A percentile compares a stretch with the other conserved stretches of the same genome.
These are phyloP conservation scores for Acestrorhynchus altus DNA, from an alignment of 2,797 vertebrate genomes.

Conservation along the genomic window DNA sequence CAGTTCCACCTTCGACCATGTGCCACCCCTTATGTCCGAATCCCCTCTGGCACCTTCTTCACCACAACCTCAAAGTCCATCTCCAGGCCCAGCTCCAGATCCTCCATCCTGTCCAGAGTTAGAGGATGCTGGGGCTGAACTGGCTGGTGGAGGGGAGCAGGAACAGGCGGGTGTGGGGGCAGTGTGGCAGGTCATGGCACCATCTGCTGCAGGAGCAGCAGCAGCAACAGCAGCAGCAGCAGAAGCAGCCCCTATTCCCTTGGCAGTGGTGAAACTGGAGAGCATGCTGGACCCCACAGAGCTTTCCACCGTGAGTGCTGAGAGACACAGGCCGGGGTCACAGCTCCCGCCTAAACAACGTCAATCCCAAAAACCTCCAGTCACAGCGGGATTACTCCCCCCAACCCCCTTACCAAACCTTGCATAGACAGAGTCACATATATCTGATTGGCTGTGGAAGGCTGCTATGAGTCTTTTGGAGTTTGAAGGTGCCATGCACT, in stretches of 20 bases:
- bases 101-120: conserved; percentile 29
- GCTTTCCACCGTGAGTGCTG: conserved; percentile 98
- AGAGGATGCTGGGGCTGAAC: conserved; percentile 64
- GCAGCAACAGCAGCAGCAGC: conserved; percentile 69
- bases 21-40: conserved; percentile 63
- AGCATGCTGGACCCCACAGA: conserved; percentile 92
- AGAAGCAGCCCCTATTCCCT: conserved; percentile 73
- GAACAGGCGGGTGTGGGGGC: conserved; percentile 65
- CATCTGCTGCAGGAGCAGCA: conserved; percentile 66
- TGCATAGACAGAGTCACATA: conserved; percentile 41
- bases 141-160: conserved; percentile 62
- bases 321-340: conserved; percentile 82
- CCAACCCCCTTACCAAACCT: conserved; percentile 17
- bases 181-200: conserved; percentile 66
- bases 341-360: conserved; percentile 79
- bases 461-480: conserved; percentile 11
- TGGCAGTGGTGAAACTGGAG: conserved; percentile 83
- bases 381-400: conserved; percentile 45
- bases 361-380: conserved; percentile 75
- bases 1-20: conserved; percentile 69
- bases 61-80: not conserved
- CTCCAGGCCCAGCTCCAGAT: conserved; percentile 62
- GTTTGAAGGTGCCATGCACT: conserved; percentile 4
- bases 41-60: conserved; percentile 56
- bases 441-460: conserved; percentile 62